phyloP scores from a whole-genome alignment of 35 echinoderm and acorn worm genomes.

The Ophiothrix spiculata region DNA sequence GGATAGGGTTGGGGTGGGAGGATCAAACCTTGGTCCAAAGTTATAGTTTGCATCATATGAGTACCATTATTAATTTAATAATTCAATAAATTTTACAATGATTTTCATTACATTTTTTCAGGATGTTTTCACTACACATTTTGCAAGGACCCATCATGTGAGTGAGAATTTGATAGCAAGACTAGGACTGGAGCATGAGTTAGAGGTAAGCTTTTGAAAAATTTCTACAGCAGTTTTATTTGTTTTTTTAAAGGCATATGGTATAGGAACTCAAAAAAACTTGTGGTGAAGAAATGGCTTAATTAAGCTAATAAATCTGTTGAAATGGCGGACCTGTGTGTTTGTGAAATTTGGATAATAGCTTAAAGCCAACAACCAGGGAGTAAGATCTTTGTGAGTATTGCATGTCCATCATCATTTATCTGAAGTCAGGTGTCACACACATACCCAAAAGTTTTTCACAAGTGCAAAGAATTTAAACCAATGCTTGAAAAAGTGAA shows the following conservation, averaged over 20 bases:
- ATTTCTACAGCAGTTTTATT: not conserved
- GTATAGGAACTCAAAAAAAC: not conserved
- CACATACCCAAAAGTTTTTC: too few species aligned
- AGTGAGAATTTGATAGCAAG: slow-evolving; percentile 66
- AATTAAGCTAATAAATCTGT: not conserved
- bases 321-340: not conserved
- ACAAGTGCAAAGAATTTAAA: too few species aligned
- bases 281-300: not conserved
- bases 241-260: not conserved
- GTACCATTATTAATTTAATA: not conserved
- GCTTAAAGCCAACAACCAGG: too few species aligned
- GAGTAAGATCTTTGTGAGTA: too few species aligned
- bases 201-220: slow-evolving; percentile 52
- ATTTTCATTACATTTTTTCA: not conserved
- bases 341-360: not conserved
- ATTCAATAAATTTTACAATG: too few species aligned
- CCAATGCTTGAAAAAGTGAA: too few species aligned
- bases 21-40: too few species aligned
- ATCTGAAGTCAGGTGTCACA: too few species aligned
- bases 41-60: not conserved
- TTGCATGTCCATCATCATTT: too few species aligned
- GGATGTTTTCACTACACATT: slow-evolving; percentile 30
- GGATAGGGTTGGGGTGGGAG: too few species aligned
- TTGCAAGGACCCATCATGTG: slow-evolving; percentile 66
- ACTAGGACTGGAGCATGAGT: slow-evolving; percentile 80